Conservation (phyloP, 2,113 vertebrate genomes). For the Tragelaphus scriptus region DNA sequence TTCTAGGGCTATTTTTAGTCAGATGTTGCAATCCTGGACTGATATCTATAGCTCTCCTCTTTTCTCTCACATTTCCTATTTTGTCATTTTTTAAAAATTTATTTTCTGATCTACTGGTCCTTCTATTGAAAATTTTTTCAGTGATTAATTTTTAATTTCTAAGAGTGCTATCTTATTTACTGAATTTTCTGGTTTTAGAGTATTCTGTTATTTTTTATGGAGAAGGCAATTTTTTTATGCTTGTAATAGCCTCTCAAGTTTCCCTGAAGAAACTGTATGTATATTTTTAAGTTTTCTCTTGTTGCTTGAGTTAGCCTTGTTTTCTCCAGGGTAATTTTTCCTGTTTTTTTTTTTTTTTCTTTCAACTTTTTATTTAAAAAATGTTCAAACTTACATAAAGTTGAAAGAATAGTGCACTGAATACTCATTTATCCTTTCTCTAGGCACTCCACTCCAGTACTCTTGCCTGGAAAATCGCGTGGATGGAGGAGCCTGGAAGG, state of each 20-base stretch:
- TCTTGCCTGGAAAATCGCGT: too few species aligned
- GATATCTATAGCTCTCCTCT: neutral
- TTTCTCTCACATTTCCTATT: conserved; percentile 3
- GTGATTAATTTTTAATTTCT: neutral
- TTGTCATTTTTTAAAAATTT: neutral
- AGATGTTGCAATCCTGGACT: neutral
- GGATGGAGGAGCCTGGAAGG: too few species aligned
- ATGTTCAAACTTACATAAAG: neutral
- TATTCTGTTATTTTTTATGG: neutral
- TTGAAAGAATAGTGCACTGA: neutral
- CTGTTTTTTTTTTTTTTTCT: neutral
- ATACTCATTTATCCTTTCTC: neutral
- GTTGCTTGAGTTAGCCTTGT: neutral
- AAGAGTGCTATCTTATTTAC: neutral
- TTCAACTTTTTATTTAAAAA: neutral
- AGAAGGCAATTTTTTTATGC: neutral
- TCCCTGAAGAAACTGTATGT: neutral
- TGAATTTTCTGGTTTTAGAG: neutral
- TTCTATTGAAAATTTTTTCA: neutral
- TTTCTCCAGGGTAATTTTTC: neutral
- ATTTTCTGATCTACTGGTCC: neutral
- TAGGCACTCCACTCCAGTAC: neutral
- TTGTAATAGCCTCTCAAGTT: neutral
- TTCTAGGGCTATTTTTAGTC: neutral
- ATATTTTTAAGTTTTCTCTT: neutral